Conservation (phyloP, 2,797 vertebrate species). For the Pangasius sanitwongsei region DNA sequence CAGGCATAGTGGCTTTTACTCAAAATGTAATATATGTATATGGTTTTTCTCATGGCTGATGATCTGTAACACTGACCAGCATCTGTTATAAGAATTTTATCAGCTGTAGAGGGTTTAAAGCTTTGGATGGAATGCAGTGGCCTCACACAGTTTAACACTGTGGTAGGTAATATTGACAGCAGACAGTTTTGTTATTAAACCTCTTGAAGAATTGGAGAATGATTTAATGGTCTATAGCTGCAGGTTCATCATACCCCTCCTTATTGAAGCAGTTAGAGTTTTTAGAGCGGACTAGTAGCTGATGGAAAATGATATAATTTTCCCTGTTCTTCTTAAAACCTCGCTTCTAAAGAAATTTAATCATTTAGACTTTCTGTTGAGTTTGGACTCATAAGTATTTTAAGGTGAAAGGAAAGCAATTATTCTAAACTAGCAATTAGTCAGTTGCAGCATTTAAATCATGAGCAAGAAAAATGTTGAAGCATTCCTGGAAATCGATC, state of each 20-base stretch:
- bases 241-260: not conserved
- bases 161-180: conserved; percentile 18
- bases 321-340: not conserved
- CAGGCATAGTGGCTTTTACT: not conserved
- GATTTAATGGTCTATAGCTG: not conserved
- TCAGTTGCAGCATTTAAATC: conserved; percentile 9
- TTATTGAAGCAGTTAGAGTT: not conserved
- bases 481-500: conserved; percentile 17
- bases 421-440: conserved; percentile 21
- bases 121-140: not conserved
- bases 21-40: not conserved
- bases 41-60: not conserved
- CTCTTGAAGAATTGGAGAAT: not conserved
- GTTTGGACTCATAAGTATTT: conserved; percentile 17
- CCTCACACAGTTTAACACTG: not conserved
- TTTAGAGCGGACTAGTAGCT: not conserved
- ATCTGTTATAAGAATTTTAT: conserved; percentile 4
- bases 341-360: not conserved
- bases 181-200: not conserved
- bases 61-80: conserved; percentile 11
- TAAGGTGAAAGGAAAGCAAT: conserved; percentile 5
- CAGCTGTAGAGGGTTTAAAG: not conserved
- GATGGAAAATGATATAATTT: not conserved
- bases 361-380: conserved; percentile 16
- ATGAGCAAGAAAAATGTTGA: conserved; percentile 21